A percentile compares a stretch with the other conserved stretches of the same genome.
phyloP scores from a whole-genome alignment of 92 coral and sea anemone genomes.

The Porites lobata region DNA sequence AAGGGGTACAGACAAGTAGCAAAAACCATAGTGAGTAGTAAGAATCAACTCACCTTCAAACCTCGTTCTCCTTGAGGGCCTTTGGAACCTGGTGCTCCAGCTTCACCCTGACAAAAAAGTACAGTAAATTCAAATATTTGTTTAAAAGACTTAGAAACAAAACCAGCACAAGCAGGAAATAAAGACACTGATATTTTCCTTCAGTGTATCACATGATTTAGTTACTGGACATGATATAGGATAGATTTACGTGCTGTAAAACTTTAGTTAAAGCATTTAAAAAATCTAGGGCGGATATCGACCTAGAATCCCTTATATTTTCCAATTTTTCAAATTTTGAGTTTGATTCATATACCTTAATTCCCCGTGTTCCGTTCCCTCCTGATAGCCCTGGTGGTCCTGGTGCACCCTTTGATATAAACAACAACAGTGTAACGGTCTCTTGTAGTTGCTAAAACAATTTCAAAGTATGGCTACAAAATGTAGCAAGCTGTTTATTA shows the following conservation, averaged over 20 bases:
- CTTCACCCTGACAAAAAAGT: conserved; percentile 65
- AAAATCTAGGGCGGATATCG: too few species aligned
- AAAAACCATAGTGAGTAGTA: not conserved
- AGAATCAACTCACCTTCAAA: conserved; percentile 37
- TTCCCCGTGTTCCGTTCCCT: conserved; percentile 32
- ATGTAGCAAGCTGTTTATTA: too few species aligned
- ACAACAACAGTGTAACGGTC: not conserved
- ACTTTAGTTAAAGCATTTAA: too few species aligned
- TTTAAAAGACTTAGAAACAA: too few species aligned
- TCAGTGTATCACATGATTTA: too few species aligned
- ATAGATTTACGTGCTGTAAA: too few species aligned
- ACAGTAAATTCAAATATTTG: not conserved
- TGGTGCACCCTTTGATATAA: conserved; percentile 37
- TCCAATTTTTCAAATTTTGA: not conserved
- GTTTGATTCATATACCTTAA: conserved; percentile 12
- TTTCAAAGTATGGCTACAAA: not conserved
- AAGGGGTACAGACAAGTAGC: not conserved
- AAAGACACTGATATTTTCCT: too few species aligned
- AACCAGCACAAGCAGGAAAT: too few species aligned
- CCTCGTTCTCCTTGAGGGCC: conserved; percentile 78
- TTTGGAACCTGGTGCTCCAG: conserved; percentile 77
- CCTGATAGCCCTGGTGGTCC: conserved; percentile 48
- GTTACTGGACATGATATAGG: too few species aligned
- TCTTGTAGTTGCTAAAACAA: not conserved
- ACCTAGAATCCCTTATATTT: too few species aligned